Conservation (phyloP, 1,140 invertebrate genomes). For the Gonioctena quinquepunctata region DNA sequence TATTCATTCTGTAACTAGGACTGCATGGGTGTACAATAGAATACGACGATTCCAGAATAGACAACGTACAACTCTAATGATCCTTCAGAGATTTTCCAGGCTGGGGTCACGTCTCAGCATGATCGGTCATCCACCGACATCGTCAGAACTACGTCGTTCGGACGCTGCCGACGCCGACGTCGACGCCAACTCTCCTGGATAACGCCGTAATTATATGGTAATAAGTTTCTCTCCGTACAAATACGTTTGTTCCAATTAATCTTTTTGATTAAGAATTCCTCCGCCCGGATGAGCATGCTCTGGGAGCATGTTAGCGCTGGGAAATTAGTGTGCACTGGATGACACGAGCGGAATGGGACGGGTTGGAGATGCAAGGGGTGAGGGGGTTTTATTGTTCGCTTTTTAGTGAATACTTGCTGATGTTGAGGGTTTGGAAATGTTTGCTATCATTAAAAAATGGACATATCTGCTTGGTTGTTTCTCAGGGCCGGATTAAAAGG, state of each 20-base stretch:
- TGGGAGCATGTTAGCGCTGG: not conserved
- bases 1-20: too few relatives aligned
- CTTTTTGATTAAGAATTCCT: not conserved
- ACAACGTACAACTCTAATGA: not conserved
- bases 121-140: not conserved
- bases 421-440: too few relatives aligned
- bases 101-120: not conserved
- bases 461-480: too few relatives aligned
- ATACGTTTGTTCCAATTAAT: not conserved
- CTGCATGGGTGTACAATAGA: too few relatives aligned
- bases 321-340: not conserved
- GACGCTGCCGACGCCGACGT: not conserved
- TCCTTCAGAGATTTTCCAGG: not conserved
- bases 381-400: too few relatives aligned
- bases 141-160: not conserved
- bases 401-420: too few relatives aligned
- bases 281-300: not conserved
- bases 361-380: too few relatives aligned
- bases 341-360: not conserved
- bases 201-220: constrained; percentile 10
- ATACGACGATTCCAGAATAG: not conserved
- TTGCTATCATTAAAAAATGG: too few relatives aligned
- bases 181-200: not conserved
- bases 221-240: not conserved
- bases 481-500: too few relatives aligned